Evolutionary conservation across 2,888 invertebrate genomes (phyloP), one percentile per base, ranked within the genome.

Genomic region (Elysia crispata): DNA sequence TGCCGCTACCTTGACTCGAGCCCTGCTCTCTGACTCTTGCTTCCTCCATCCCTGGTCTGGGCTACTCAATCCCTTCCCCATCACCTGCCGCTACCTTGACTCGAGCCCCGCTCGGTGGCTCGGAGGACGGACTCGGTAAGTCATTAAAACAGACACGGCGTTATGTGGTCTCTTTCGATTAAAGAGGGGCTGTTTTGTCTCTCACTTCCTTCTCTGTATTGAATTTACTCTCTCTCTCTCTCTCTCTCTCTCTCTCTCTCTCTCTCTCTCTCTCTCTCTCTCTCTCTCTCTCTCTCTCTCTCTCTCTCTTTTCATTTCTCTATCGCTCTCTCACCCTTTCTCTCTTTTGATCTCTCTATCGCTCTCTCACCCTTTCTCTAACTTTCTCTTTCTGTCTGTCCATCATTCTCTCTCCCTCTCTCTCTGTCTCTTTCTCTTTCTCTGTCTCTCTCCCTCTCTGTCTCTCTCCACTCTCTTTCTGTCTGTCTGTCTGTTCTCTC

Each of bases 191-290:
- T n/a, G n/a, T n/a, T 54, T 20, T 54, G 13, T 54, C 54, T 54
- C 54, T 54, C 54, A 15, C 54, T 54, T 20, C 20, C 20, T 20
- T 54, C 54, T 54, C 54, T 54, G 13, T 54, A 13, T 54, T 20
- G 13, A 13, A 15, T 20, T 54, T 20, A 15, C 54, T 54, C 54
- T 54, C 54, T 54, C 54, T 54, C 54, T 54, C 54, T 54, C 54
- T 54, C 54, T 54, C 54, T 54, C 54, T 54, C 54, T 54, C 54
- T 54, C 54, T 54, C 54, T 54, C 54, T 54, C 54, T 54, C 54
- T 54, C 54, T 54, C 54, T 20, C 13, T 54, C 54, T 20, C 20
- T 54, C 20, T 54, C 54, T 20, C 20, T 54, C 54, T 54, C 54
- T 54, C 54, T 54, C 20, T 13, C 13, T 54, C 54, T 54, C 54